phyloP scores from a whole-genome alignment of 2,888 invertebrate species.

The Eupeodes luniger region DNA sequence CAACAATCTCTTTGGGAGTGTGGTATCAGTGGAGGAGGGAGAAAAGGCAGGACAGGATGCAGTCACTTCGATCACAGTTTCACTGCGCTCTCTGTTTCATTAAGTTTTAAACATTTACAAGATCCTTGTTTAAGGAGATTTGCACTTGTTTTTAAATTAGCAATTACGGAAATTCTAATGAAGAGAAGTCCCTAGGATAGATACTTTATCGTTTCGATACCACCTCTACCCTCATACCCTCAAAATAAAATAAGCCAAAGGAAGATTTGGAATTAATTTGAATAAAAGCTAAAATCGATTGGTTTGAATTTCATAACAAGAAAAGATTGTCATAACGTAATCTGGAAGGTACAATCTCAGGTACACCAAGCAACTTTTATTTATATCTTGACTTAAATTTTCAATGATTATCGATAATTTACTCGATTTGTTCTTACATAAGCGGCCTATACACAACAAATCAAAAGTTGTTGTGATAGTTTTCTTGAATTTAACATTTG shows the following conservation, averaged over 20 bases:
- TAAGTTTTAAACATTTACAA: conserved; percentile 1
- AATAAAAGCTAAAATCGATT: background rate
- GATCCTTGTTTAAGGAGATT: conserved; percentile 4
- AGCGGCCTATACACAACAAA: no score
- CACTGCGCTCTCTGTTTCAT: background rate
- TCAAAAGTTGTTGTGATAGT: no score
- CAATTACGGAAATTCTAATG: conserved; percentile 15
- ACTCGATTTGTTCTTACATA: no score
- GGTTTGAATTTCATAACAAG: background rate
- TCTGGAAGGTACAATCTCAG: no score
- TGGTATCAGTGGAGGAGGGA: background rate
- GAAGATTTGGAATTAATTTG: background rate
- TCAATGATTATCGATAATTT: no score
- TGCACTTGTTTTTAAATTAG: conserved; percentile 12
- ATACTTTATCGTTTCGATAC: background rate
- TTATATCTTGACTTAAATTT: no score
- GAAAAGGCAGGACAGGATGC: background rate
- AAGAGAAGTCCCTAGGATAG: background rate
- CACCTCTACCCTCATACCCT: no score
- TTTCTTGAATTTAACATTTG: no score
- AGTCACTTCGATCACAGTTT: background rate
- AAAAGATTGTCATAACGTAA: background rate
- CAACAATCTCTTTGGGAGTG: background rate
- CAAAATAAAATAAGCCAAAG: background rate
- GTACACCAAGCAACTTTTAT: no score